Percentiles rank a stretch among this genome's conserved stretches.
Conservation (phyloP, 2,888 invertebrate genomes). For the Volucella inanis region DNA sequence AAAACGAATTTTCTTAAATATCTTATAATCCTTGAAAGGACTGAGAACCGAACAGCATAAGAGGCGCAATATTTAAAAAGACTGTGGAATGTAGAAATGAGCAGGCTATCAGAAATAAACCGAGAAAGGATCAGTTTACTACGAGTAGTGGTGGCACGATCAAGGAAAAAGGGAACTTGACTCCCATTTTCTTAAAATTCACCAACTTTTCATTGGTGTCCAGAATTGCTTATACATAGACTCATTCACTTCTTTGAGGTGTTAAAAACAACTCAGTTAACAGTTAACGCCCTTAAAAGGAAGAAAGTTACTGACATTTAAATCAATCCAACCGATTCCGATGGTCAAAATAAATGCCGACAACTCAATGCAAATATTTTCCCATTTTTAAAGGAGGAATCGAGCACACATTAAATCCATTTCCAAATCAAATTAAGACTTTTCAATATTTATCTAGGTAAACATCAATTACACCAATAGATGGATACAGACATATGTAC, state of each 20-base stretch:
- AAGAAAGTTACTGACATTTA: background rate
- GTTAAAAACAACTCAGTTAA: background rate
- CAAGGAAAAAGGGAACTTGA: too few relatives aligned
- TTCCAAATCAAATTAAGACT: constrained; percentile 65
- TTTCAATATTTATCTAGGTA: constrained; percentile 61
- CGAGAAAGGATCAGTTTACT: too few relatives aligned
- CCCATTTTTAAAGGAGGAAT: background rate
- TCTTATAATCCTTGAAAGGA: too few relatives aligned
- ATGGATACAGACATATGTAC: background rate
- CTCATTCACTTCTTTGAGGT: background rate
- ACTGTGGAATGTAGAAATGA: too few relatives aligned
- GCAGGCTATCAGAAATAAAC: too few relatives aligned
- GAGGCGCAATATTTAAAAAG: too few relatives aligned
- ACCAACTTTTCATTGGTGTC: too few relatives aligned
- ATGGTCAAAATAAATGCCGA: constrained; percentile 45
- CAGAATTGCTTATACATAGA: too few relatives aligned
- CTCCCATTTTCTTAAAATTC: too few relatives aligned
- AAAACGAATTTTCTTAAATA: too few relatives aligned
- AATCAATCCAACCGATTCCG: constrained; percentile 27
- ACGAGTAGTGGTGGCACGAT: too few relatives aligned
- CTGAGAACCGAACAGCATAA: too few relatives aligned
- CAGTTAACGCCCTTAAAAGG: background rate
- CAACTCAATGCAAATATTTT: constrained; percentile 48
- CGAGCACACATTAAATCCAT: background rate
- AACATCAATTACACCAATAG: constrained; percentile 51